These are phyloP conservation scores for Rhineura floridana DNA, from an alignment of 2,113 vertebrate genomes.

Conservation along the genomic window DNA sequence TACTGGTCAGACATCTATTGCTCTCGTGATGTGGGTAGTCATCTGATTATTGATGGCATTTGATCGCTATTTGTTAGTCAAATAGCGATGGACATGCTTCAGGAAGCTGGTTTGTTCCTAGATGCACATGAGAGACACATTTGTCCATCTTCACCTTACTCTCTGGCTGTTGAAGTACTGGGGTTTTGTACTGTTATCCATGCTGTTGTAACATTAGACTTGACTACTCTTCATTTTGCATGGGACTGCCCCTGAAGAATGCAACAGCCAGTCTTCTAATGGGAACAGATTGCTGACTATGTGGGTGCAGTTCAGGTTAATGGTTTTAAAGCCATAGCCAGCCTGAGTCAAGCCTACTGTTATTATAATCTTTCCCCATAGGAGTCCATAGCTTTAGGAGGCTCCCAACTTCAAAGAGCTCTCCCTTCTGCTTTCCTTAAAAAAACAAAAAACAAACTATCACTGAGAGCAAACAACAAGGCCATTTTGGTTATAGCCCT, in stretches of 20 bases:
- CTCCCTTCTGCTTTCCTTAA: background rate
- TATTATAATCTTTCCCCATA: background rate
- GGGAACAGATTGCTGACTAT: background rate
- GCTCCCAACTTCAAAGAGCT: background rate
- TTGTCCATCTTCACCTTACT: background rate
- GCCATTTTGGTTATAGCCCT: background rate
- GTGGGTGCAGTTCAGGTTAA: background rate
- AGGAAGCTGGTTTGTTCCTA: background rate
- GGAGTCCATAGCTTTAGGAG: no score
- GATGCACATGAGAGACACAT: background rate
- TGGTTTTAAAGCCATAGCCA: background rate
- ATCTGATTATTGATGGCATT: background rate
- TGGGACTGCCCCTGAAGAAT: background rate
- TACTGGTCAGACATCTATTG: background rate
- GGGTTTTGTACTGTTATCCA: background rate
- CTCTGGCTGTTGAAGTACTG: no score
- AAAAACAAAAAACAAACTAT: background rate
- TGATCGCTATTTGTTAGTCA: background rate
- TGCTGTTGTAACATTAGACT: background rate
- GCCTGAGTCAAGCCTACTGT: background rate
- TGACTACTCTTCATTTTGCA: background rate
- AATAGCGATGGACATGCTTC: background rate
- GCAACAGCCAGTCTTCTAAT: background rate
- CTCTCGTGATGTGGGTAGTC: background rate
- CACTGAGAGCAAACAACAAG: background rate